Evolutionary conservation across 2,113 vertebrate genomes (phyloP).

Genomic region (Sarotherodon lohbergeri): DNA sequence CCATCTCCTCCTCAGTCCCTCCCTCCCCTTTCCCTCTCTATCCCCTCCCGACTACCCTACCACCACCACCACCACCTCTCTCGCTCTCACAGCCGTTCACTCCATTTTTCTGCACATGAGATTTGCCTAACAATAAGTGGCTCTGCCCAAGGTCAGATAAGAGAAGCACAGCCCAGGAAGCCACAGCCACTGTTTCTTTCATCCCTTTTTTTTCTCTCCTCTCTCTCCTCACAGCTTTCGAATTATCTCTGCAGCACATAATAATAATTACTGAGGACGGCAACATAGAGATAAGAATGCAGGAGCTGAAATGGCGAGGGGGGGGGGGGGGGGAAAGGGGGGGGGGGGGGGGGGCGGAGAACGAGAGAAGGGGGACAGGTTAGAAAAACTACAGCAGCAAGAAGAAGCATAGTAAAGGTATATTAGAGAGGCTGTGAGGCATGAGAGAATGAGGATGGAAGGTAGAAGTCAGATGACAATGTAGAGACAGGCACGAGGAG

Average conservation of each 20-base stretch:
- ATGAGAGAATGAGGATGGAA: conserved; percentile 20
- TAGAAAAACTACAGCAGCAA: conserved; percentile 46
- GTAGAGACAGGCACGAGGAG: not conserved
- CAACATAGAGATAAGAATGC: conserved; percentile 75
- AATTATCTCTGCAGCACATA: conserved; percentile 83
- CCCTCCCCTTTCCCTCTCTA: conserved; percentile 4
- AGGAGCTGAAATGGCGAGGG: conserved; percentile 61
- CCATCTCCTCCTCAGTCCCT: conserved; percentile 40
- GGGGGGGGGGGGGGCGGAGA: not conserved
- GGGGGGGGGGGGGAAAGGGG: conserved; percentile 1
- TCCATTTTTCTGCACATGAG: conserved; percentile 75
- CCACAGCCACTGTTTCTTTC: conserved; percentile 76
- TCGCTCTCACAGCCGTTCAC: conserved; percentile 60
- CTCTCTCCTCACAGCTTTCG: conserved; percentile 75
- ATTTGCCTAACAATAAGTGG: conserved; percentile 83
- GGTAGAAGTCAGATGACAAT: conserved; percentile 23
- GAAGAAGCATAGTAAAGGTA: conserved; percentile 35
- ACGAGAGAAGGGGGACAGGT: conserved; percentile 33
- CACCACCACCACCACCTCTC: conserved; percentile 28
- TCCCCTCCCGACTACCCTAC: not conserved
- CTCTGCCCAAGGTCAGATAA: conserved; percentile 85
- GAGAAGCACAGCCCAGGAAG: conserved; percentile 77
- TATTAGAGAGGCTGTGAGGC: conserved; percentile 31
- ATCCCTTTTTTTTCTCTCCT: conserved; percentile 65
- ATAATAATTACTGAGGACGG: conserved; percentile 83